Base-by-base conservation (phyloP, 1,140 invertebrate genomes). In the Brachionus rotundiformis region DNA sequence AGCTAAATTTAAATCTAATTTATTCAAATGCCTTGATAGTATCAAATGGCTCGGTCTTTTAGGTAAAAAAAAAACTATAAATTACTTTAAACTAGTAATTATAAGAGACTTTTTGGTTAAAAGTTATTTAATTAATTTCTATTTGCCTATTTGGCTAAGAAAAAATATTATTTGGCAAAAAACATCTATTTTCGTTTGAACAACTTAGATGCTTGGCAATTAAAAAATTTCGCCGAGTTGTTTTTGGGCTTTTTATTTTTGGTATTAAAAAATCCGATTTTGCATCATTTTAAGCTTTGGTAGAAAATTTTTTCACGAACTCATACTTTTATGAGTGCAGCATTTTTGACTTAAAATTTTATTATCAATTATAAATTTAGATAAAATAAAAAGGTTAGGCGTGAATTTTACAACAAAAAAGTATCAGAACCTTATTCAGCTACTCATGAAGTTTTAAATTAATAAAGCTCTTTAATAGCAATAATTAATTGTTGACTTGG, bases 301-400 rank as follows among this genome's bases (percentile, higher is more conserved):
- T 23, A 19, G 7, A 54, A 54, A 54, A 54, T 54, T 19, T 54
- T 54, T 54, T 54, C 47, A 2, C 47, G 16, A 54, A 19, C 47
- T 54, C 23, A 19, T 54, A 54, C 19, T 16, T 54, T 54, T 54
- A 54, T 54, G 47, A 54, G 47, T 54, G 47, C 47, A 54, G 19
- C 47, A 54, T 54, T 54, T 54, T 54, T 54, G 47, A 54, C 47
- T 54, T 54, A 54, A 49, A 54, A 54, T 19, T 54, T 54, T 54
- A 54, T 54, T 54, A 54, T 19, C 47, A 54, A 54, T 54, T 23
- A 16, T 54, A 54, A 54, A 54, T 54, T 54, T 54, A 10, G 7
- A 5, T 36, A 36, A 36, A 6, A 39, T 2, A 54, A 54, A 54
- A 54, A 54, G 47, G 47, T 54, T 19, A 54, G 23, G 47, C 16